phyloP scores from a whole-genome alignment of 2,113 vertebrate species.

The Pogona vitticeps region DNA sequence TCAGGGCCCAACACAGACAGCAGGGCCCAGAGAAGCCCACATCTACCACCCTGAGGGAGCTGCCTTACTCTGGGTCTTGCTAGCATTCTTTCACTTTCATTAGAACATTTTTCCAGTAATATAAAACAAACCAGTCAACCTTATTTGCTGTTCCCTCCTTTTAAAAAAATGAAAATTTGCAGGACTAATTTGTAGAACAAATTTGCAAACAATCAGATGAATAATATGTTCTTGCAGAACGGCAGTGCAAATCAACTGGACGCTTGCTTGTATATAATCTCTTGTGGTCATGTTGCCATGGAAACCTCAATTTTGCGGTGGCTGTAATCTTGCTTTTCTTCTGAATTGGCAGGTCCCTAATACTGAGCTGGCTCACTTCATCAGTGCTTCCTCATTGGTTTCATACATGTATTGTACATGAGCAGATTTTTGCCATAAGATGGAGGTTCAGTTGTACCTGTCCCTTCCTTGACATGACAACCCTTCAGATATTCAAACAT shows the following conservation, averaged over 20 bases:
- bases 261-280: constrained; percentile 19
- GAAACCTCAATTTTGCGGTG: constrained; percentile 43
- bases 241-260: constrained; percentile 38
- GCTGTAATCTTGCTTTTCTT: constrained; percentile 40
- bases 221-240: neutral
- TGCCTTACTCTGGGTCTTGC: too few relatives aligned
- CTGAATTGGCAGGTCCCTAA: constrained; percentile 22
- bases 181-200: constrained; percentile 23
- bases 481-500: too few relatives aligned
- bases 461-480: too few relatives aligned
- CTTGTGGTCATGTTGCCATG: constrained; percentile 32
- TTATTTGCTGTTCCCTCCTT: constrained; percentile 4
- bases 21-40: too few relatives aligned
- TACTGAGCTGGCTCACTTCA: constrained; percentile 11
- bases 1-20: too few relatives aligned
- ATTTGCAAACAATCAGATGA: neutral
- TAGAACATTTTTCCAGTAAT: neutral
- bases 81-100: neutral
- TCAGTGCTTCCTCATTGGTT: neutral
- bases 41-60: too few relatives aligned
- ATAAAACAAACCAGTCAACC: neutral
- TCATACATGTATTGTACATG: neutral
- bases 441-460: neutral
- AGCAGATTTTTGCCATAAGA: neutral
- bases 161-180: constrained; percentile 14